Percentiles rank a stretch among this genome's conserved stretches.
phyloP scores from a whole-genome alignment of 2,113 vertebrate species.

The Falcunculus frontatus region DNA sequence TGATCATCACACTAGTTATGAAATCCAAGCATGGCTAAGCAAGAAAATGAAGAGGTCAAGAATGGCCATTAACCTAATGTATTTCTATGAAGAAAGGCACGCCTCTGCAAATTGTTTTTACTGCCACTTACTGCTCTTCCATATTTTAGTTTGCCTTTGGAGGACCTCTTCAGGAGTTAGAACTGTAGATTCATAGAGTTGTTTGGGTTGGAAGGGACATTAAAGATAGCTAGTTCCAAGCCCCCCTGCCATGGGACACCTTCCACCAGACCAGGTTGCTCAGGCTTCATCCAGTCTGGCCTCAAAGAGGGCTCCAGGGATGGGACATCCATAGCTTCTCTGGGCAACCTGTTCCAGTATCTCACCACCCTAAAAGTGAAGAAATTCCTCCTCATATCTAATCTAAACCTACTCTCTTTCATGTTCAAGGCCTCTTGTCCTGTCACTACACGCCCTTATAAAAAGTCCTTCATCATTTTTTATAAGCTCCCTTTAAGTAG shows the following conservation, averaged over 20 bases:
- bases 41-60: background rate
- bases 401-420: background rate
- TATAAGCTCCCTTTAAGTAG: background rate
- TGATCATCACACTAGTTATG: background rate
- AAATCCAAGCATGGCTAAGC: background rate
- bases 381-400: background rate
- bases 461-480: background rate
- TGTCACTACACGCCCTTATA: background rate
- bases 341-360: background rate
- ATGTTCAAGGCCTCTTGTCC: background rate
- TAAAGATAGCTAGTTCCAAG: background rate
- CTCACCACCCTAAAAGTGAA: background rate
- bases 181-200: background rate
- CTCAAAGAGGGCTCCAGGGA: background rate
- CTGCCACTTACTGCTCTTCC: background rate
- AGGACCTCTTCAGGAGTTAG: background rate
- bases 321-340: background rate
- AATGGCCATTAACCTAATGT: background rate
- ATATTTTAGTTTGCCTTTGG: background rate
- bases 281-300: background rate
- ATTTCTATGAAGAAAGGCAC: background rate
- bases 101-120: background rate
- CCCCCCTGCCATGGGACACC: accelerated
- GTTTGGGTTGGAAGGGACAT: background rate
- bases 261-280: background rate